Percentiles rank a stretch among this genome's conserved stretches.
These are phyloP conservation scores for Anadara kagoshimensis DNA, from an alignment of 1,140 invertebrate species.

Conservation along the genomic window DNA sequence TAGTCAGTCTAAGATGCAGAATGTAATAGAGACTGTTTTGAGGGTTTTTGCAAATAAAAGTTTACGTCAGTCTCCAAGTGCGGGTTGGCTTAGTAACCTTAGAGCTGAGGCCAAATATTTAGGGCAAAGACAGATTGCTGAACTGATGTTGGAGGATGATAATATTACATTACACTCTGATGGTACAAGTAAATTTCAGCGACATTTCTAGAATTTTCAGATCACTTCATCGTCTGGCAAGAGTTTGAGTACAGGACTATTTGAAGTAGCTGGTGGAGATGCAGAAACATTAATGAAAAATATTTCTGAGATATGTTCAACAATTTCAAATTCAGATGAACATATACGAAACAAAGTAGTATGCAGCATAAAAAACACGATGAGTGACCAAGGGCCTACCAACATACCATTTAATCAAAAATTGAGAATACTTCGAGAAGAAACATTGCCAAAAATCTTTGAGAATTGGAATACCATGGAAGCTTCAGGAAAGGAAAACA, in stretches of 20 bases:
- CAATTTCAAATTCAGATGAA: neutral
- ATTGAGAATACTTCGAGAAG: slow-evolving; percentile 23
- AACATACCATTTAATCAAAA: slow-evolving; percentile 30
- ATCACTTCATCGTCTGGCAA: too few relatives aligned
- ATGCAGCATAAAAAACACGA: slow-evolving; percentile 31
- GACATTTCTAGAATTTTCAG: neutral
- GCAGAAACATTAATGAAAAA: slow-evolving; percentile 1
- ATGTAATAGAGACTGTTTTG: too few relatives aligned
- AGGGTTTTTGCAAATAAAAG: too few relatives aligned
- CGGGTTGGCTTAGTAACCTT: too few relatives aligned
- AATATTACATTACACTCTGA: slow-evolving; percentile 6
- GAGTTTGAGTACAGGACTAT: too few relatives aligned
- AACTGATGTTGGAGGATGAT: neutral
- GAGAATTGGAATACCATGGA: slow-evolving; percentile 23
- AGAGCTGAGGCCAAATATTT: too few relatives aligned
- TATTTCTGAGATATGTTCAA: slow-evolving; percentile 3
- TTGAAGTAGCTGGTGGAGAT: neutral
- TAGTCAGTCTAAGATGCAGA: too few relatives aligned
- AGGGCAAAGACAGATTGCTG: slow-evolving; percentile 5
- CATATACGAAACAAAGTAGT: slow-evolving; percentile 17
- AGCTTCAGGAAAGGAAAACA: slow-evolving; percentile 3
- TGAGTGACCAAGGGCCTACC: slow-evolving; percentile 35
- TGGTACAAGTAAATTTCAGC: slow-evolving; percentile 11
- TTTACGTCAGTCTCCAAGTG: too few relatives aligned
- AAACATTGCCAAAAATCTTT: slow-evolving; percentile 22